Percentiles rank a stretch among this genome's conserved stretches.
Evolutionary conservation across 2,888 invertebrate species (phyloP).

Genomic region (Trichopoda pennipes): DNA sequence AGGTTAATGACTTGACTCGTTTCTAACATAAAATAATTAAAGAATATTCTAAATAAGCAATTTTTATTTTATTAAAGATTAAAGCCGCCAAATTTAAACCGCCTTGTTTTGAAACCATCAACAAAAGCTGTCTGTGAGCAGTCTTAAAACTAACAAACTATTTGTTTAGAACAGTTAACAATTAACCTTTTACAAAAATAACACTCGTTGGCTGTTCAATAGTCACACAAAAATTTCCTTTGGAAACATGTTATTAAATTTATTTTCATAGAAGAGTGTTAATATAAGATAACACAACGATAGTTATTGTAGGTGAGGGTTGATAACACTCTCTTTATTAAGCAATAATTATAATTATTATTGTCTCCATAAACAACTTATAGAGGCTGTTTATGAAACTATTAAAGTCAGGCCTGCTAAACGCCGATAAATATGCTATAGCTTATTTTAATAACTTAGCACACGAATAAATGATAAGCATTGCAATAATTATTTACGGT

Average conservation of each 20-base stretch:
- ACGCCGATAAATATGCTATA: slow-evolving; percentile 36
- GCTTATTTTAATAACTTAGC: slow-evolving; percentile 1
- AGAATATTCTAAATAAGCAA: slow-evolving; percentile 1
- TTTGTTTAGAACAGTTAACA: slow-evolving; percentile 17
- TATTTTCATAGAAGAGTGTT: not conserved
- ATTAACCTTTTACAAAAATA: slow-evolving; percentile 10
- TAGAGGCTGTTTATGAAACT: slow-evolving; percentile 18
- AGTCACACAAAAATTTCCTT: slow-evolving; percentile 14
- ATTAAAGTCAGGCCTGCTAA: slow-evolving; percentile 27
- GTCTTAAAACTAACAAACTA: not conserved
- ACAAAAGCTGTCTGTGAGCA: too few species aligned
- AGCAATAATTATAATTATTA: slow-evolving; percentile 15
- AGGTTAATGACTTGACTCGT: slow-evolving; percentile 53
- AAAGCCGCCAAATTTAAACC: too few species aligned
- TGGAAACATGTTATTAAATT: not conserved
- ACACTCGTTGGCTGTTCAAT: slow-evolving; percentile 3
- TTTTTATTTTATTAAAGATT: too few species aligned
- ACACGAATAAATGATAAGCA: not conserved
- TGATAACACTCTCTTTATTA: slow-evolving; percentile 8
- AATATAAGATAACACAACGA: slow-evolving; percentile 17
- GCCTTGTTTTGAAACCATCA: not conserved
- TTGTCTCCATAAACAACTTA: slow-evolving; percentile 7
- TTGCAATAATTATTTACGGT: slow-evolving; percentile 14
- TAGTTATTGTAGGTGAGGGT: slow-evolving; percentile 42
- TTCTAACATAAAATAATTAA: slow-evolving; percentile 4